phyloP scores from a whole-genome alignment of 2,888 invertebrate species.

The Clanis bilineata region DNA sequence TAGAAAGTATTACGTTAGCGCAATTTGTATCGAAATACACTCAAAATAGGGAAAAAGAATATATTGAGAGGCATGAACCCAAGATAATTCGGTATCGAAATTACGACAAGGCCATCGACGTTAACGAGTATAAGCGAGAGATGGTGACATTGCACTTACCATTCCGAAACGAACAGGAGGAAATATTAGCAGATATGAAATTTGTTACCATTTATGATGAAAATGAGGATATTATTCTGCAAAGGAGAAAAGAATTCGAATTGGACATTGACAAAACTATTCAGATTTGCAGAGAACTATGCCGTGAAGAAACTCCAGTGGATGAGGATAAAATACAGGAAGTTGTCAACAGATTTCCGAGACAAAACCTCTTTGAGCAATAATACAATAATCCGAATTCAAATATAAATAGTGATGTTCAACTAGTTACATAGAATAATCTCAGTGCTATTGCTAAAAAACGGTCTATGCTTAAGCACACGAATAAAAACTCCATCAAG shows the following conservation, averaged over 20 bases:
- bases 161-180: slow-evolving; percentile 42
- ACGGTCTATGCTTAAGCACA: too few species aligned
- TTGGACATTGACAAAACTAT: slow-evolving; percentile 42
- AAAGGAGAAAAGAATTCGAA: slow-evolving; percentile 41
- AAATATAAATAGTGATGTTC: background rate
- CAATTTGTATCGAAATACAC: slow-evolving; percentile 49
- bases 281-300: slow-evolving; percentile 26
- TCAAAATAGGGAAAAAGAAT: background rate
- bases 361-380: background rate
- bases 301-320: slow-evolving; percentile 17
- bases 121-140: slow-evolving; percentile 43
- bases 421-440: background rate
- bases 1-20: slow-evolving; percentile 41
- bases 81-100: slow-evolving; percentile 15
- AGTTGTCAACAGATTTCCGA: background rate
- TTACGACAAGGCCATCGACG: slow-evolving; percentile 21
- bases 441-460: background rate
- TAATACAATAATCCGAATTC: background rate
- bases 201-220: slow-evolving; percentile 31
- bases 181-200: slow-evolving; percentile 42
- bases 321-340: background rate
- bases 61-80: slow-evolving; percentile 2
- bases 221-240: slow-evolving; percentile 33
- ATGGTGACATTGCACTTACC: slow-evolving; percentile 45
- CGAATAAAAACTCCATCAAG: too few species aligned